Evolutionary conservation across 2,797 vertebrate species (phyloP).

Genomic region (Pseudocheirus occidentalis): DNA sequence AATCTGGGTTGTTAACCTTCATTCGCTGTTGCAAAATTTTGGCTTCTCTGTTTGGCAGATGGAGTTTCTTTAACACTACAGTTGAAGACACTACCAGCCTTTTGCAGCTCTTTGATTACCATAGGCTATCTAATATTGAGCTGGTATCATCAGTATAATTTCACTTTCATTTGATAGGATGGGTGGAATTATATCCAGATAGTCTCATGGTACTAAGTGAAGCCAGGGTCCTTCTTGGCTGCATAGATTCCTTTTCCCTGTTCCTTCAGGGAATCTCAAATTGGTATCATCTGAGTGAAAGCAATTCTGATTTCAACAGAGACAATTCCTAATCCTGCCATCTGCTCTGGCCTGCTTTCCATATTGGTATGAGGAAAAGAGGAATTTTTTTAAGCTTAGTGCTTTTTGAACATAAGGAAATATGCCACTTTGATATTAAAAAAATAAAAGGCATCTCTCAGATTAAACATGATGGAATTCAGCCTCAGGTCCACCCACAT

Average conservation of each 20-base stretch:
- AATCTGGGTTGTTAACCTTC: background rate
- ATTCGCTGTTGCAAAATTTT: background rate
- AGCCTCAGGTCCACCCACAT: background rate
- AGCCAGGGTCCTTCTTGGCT: conserved; percentile 5
- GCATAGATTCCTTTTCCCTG: conserved; percentile 21
- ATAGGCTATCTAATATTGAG: background rate
- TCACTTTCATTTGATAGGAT: background rate
- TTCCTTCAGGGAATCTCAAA: conserved; percentile 40
- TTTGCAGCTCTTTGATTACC: background rate
- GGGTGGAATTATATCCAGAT: background rate
- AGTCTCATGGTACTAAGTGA: background rate
- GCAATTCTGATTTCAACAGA: conserved; percentile 53
- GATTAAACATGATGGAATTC: background rate
- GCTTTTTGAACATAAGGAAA: conserved; percentile 32
- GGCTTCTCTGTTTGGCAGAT: background rate
- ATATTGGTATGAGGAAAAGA: conserved; percentile 23
- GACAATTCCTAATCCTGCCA: conserved; percentile 44
- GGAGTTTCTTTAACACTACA: background rate
- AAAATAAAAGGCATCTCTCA: conserved; percentile 6
- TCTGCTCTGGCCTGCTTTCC: conserved; percentile 66
- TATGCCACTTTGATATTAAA: conserved; percentile 9
- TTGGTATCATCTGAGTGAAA: conserved; percentile 60
- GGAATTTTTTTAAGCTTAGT: conserved; percentile 56
- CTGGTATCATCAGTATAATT: background rate
- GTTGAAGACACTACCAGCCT: background rate